Percentiles rank a stretch among this genome's conserved stretches.
Conservation (phyloP, 2,888 invertebrate genomes). For the Hirtodrosophila alboralis region DNA sequence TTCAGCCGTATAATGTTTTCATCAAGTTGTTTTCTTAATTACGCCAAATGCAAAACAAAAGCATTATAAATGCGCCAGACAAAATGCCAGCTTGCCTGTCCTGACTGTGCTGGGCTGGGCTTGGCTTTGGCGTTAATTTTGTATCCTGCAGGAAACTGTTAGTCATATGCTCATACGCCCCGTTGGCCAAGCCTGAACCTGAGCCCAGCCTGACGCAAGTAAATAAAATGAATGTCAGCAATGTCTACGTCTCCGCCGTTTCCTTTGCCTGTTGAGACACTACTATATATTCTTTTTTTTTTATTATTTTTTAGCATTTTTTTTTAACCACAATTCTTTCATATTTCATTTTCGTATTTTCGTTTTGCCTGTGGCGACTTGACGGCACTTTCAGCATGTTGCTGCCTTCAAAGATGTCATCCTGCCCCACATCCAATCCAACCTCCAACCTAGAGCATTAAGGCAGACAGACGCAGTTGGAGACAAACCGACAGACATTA, state of each 20-base stretch:
- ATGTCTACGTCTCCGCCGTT: conserved; percentile 28
- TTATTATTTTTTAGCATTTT: conserved; percentile 11
- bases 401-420: conserved; percentile 27
- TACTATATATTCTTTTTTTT: not conserved
- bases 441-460: conserved; percentile 8
- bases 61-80: conserved; percentile 59
- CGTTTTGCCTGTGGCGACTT: conserved; percentile 49
- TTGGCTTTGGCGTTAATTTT: conserved; percentile 47
- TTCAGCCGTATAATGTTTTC: conserved; percentile 42
- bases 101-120: not conserved
- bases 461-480: conserved; percentile 10
- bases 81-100: conserved; percentile 7
- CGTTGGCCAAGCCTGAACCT: conserved; percentile 42
- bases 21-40: conserved; percentile 73
- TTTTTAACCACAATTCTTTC: conserved; percentile 40
- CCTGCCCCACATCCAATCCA: too few species aligned
- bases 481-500: conserved; percentile 24
- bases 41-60: conserved; percentile 71
- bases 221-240: conserved; percentile 68
- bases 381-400: conserved; percentile 50
- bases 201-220: conserved; percentile 39
- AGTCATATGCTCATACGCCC: conserved; percentile 64
- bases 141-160: conserved; percentile 55
- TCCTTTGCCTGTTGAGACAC: conserved; percentile 20
- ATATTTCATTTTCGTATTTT: conserved; percentile 37